These are phyloP conservation scores for Rhodophaea formosa DNA, from an alignment of 2,888 invertebrate genomes.

Conservation along the genomic window DNA sequence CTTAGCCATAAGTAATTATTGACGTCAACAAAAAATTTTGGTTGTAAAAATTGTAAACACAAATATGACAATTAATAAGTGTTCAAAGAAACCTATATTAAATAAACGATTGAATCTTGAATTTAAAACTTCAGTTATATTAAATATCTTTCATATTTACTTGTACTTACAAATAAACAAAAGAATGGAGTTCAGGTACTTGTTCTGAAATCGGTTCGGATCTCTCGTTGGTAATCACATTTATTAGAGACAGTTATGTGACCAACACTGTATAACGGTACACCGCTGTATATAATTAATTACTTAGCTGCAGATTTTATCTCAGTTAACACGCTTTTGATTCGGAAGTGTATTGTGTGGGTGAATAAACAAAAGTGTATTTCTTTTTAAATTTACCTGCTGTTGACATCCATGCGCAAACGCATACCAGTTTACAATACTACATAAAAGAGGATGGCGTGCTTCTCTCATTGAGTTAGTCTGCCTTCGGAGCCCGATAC, in stretches of 20 bases:
- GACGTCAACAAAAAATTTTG: no score
- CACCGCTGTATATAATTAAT: conserved; percentile 36
- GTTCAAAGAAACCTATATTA: no score
- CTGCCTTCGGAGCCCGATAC: conserved; percentile 48
- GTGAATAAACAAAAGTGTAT: conserved; percentile 43
- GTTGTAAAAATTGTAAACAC: no score
- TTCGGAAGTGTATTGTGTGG: conserved; percentile 38
- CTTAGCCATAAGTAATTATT: no score
- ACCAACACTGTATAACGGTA: conserved; percentile 38
- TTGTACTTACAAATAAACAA: no score
- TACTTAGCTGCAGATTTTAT: conserved; percentile 37
- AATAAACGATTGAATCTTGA: no score
- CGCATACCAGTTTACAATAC: conserved; percentile 69
- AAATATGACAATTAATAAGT: no score
- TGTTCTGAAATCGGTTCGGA: not conserved
- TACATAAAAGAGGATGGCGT: conserved; percentile 75
- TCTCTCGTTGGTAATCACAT: not conserved
- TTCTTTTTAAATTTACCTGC: conserved; percentile 46
- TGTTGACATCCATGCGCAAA: conserved; percentile 47
- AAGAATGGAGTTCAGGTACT: no score
- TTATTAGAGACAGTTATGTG: conserved; percentile 37
- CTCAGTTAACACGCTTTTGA: conserved; percentile 39
- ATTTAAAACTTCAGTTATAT: no score
- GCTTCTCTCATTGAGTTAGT: conserved; percentile 70
- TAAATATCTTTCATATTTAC: no score